Evolutionary conservation across 2,888 invertebrate genomes (phyloP), one percentile per base, ranked within the genome.

Genomic region (Notodonta dromedarius): DNA sequence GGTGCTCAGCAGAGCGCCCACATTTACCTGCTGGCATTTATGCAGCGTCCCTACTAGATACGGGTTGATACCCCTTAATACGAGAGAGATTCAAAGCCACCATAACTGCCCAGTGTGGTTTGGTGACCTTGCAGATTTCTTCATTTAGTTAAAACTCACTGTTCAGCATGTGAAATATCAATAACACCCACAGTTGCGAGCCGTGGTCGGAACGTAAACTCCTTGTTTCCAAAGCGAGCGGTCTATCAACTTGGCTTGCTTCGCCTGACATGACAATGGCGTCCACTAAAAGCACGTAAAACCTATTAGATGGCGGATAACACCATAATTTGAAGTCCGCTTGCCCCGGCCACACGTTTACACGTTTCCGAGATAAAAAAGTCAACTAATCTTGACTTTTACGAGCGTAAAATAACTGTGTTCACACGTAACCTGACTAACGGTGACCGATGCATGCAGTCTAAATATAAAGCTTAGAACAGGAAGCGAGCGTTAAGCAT

Each of bases 401-500:
- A 39, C 54, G 54, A 54, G 54, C 54, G 54, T 54, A 39, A 54
- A 54, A 54, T 54, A 54, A 54, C 54, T 54, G 54, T 54, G 39
- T 13, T 39, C 32, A 54, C 54, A 54, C 39, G 54, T 54, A 54
- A 54, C 54, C 0, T 39, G n/a, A 13, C 52, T 54, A 54, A 54
- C 54, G 54, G 54, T 54, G 35, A 2, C 5, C 9, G 39, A 39
- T 54, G 54, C 54, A 54, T 14, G 39, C 35, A 11, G 54, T 54
- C 54, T 54, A 54, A 54, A 54, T 54, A 54, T 53, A 54, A 50
- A 54, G 7, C 53, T 53, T n/a, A 35, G 54, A 54, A 35, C 54
- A 54, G 54, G 54, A 54, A 54, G 39, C 39, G 5, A 39, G 54
- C 54, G 54, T 54, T 54, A 54, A 54, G 14, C n/a, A 39, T 39